Conservation (phyloP, 2,888 invertebrate genomes). For the Dyspetes luteomarginatus region DNA sequence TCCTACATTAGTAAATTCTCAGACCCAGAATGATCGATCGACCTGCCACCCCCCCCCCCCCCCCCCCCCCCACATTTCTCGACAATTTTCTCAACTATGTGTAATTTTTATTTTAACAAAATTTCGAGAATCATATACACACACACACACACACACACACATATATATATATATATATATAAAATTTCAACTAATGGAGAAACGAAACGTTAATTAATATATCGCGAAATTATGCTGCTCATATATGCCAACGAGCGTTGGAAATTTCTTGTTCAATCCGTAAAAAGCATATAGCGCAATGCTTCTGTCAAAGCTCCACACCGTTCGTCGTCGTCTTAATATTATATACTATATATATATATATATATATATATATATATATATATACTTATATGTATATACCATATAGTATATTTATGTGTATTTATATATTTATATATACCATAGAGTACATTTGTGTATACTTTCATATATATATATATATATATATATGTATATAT, state of each 20-base stretch:
- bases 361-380: neutral
- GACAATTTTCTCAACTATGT: slow-evolving; percentile 29
- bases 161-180: neutral
- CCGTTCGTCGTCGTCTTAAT: slow-evolving; percentile 14
- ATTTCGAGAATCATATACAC: neutral
- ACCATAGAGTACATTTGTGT: neutral
- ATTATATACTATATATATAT: neutral
- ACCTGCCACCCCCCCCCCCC: no score
- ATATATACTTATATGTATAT: neutral
- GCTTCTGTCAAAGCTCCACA: neutral
- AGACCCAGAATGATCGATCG: slow-evolving; percentile 3
- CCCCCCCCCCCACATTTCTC: no score
- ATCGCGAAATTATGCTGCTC: slow-evolving; percentile 21
- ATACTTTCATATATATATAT: neutral
- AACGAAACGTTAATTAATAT: slow-evolving; percentile 53
- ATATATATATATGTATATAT: neutral
- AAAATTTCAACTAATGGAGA: slow-evolving; percentile 2
- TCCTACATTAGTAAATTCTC: neutral
- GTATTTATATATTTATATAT: neutral
- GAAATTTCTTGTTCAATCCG: slow-evolving; percentile 22
- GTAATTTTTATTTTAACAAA: neutral
- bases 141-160: neutral
- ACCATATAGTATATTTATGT: neutral
- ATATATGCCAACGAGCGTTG: slow-evolving; percentile 45
- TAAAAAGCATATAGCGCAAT: slow-evolving; percentile 38